A percentile compares a stretch with the other conserved stretches of the same genome.
Conservation (phyloP, 2,113 vertebrate genomes). For the Spea multiplicata region DNA sequence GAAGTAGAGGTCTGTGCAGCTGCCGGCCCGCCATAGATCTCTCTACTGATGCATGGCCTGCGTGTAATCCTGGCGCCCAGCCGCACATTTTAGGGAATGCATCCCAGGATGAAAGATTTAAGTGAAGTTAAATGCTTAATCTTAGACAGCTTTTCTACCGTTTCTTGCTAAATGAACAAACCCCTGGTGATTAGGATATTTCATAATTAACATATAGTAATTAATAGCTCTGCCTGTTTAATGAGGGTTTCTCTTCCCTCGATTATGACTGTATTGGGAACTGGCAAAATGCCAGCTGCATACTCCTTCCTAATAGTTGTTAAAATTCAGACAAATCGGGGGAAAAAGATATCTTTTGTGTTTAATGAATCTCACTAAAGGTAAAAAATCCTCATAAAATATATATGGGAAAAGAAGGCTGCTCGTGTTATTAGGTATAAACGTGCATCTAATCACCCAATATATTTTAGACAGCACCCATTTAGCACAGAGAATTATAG, state of each 20-base stretch:
- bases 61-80: too few species aligned
- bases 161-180: slow-evolving; percentile 40
- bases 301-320: slow-evolving; percentile 38
- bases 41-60: too few species aligned
- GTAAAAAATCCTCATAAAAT: slow-evolving; percentile 2
- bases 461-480: too few species aligned
- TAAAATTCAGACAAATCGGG: slow-evolving; percentile 21
- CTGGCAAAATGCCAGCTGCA: slow-evolving; percentile 32
- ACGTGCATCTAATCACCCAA: too few species aligned
- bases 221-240: slow-evolving; percentile 44
- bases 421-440: not conserved
- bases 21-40: too few species aligned
- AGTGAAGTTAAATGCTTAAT: slow-evolving; percentile 27
- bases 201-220: slow-evolving; percentile 45
- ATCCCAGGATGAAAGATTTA: slow-evolving; percentile 32
- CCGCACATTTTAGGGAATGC: slow-evolving; percentile 6
- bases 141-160: slow-evolving; percentile 26
- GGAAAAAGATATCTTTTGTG: slow-evolving; percentile 15
- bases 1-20: too few species aligned
- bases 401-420: not conserved
- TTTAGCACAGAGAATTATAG: too few species aligned
- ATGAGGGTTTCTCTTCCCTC: slow-evolving; percentile 34
- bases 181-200: slow-evolving; percentile 40
- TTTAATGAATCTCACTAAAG: slow-evolving; percentile 19
- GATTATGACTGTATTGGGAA: slow-evolving; percentile 37